Conservation (phyloP, 2,888 invertebrate genomes). For the Crematogaster levior region DNA sequence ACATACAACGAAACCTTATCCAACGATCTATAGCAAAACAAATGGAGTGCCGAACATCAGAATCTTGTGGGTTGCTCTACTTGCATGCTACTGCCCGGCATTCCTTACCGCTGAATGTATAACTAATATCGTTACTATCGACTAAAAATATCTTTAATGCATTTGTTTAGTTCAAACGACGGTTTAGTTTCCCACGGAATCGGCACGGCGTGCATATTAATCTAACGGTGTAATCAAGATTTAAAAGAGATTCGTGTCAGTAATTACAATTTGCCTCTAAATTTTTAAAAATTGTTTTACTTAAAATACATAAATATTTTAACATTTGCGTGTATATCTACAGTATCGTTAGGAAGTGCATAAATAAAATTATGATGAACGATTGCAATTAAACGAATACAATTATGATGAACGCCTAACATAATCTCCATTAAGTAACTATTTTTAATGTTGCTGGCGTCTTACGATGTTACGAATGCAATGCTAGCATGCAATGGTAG, state of each 20-base stretch:
- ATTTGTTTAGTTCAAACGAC: slow-evolving; percentile 35
- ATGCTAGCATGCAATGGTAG: slow-evolving; percentile 30
- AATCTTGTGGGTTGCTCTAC: slow-evolving; percentile 36
- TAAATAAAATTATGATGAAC: slow-evolving; percentile 47
- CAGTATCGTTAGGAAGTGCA: slow-evolving; percentile 24
- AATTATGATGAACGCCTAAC: slow-evolving; percentile 39
- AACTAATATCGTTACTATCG: slow-evolving; percentile 50
- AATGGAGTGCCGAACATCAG: slow-evolving; percentile 44
- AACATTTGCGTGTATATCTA: slow-evolving; percentile 16
- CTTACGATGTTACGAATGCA: slow-evolving; percentile 28
- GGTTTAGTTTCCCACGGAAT: slow-evolving; percentile 12
- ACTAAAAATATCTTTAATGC: slow-evolving; percentile 44
- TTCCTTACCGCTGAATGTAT: slow-evolving; percentile 35
- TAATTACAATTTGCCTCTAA: background rate
- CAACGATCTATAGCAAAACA: slow-evolving; percentile 51
- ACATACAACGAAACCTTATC: slow-evolving; percentile 46
- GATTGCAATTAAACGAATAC: slow-evolving; percentile 36
- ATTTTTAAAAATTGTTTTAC: background rate
- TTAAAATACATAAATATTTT: slow-evolving; percentile 11
- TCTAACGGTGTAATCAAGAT: background rate
- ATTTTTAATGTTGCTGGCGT: slow-evolving; percentile 40
- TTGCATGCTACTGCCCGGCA: slow-evolving; percentile 21
- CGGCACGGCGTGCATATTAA: background rate
- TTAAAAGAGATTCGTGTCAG: background rate
- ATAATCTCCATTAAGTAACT: slow-evolving; percentile 33